Evolutionary conservation across 2,888 invertebrate species (phyloP).

Genomic region (Lamproptera curius): DNA sequence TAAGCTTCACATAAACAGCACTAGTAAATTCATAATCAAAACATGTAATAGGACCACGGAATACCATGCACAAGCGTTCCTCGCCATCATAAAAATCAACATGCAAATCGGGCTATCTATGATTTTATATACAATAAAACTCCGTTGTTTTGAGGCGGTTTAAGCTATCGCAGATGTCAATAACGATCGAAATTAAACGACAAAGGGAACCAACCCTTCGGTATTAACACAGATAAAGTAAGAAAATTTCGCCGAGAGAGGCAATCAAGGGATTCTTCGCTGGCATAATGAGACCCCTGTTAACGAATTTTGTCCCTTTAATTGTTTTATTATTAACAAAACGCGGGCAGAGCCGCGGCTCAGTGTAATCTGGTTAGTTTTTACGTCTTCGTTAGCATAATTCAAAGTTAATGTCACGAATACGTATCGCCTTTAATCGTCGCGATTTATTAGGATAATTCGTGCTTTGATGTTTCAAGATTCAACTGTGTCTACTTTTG

Average conservation of each 20-base stretch:
- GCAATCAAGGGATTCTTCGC: slow-evolving; percentile 7
- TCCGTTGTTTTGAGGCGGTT: too few species aligned
- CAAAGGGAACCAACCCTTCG: slow-evolving; percentile 37
- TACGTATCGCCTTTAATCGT: slow-evolving; percentile 38
- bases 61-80: too few species aligned
- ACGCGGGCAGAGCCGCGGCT: background rate
- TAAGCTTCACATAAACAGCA: too few species aligned
- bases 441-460: slow-evolving; percentile 45
- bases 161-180: slow-evolving; percentile 35
- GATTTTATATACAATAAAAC: too few species aligned
- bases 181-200: slow-evolving; percentile 34
- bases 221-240: slow-evolving; percentile 24
- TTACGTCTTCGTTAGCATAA: slow-evolving; percentile 36
- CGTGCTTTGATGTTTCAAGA: slow-evolving; percentile 28
- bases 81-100: too few species aligned
- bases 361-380: slow-evolving; percentile 24
- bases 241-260: slow-evolving; percentile 10
- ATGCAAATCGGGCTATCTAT: too few species aligned
- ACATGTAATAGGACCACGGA: too few species aligned
- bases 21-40: too few species aligned
- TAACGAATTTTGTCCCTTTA: background rate
- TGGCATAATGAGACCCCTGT: slow-evolving; percentile 6
- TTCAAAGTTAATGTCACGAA: slow-evolving; percentile 46
- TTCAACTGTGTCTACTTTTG: too few species aligned
- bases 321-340: background rate